Evolutionary conservation across 2,797 vertebrate genomes (phyloP), one percentile per base, ranked within the genome.

Genomic region (Molossus molossus): DNA sequence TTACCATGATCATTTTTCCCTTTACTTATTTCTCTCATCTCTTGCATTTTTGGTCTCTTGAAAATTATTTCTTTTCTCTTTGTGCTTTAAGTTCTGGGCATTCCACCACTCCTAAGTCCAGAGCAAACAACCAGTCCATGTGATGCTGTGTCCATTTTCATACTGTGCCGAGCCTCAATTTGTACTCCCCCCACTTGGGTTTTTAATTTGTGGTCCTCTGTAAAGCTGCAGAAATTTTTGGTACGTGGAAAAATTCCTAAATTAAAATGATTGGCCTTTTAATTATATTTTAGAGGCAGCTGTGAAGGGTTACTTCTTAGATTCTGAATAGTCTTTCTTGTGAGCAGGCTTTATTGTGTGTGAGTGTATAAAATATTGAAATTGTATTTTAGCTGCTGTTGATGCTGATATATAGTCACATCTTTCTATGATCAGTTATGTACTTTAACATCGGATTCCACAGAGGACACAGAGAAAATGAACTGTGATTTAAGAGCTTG

Each of bases 31-130:
- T 86, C 29, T 64, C 33, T 62, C 37, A 48, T 70, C 25, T 45
- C 94, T 80, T 73, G 17, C 33, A 62, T 60, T 83, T 92, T 94
- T 96, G 81, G 50, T n/a, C 25, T 96, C 87, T 53, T 55, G 48
- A 40, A 69, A 70, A 69, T 62, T 57, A 55, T 45, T 62, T 10
- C n/a, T 1, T 1, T 67, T n/a, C 27, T 79, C 64, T 27, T 23
- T 69, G 23, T 76, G 55, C 72, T 69, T 58, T 45, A 82, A 84
- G 75, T 92, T 53, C 87, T 55, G 53, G 29, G 37, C 27, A n/a
- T 20, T 5, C 21, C 20, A 13, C 3, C 37, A 2, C 21, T 6
- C 5, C 48, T 2, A n/a, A n/a, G 1, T 64, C 80, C 20, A 72
- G 82, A 40, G 12, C 87, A 79, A 8, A 33, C 14, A 9, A 3